Conservation (phyloP, 2,113 vertebrate species). For the Monarcha castaneiventris region DNA sequence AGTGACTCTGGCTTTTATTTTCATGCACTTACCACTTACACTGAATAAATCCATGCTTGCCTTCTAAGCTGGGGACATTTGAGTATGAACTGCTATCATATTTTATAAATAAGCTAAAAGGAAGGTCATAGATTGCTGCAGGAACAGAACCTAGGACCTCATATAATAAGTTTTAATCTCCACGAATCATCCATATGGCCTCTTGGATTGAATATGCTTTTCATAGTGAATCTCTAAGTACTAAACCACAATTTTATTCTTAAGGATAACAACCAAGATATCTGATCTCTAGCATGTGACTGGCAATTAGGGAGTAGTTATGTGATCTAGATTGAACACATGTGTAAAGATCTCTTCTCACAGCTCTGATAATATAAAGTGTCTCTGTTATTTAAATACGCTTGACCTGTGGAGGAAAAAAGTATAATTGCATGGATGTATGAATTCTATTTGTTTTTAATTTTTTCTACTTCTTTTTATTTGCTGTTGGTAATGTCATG, state of each 20-base stretch:
- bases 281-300: background rate
- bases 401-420: background rate
- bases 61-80: background rate
- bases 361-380: background rate
- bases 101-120: conserved; percentile 34
- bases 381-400: background rate
- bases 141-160: background rate
- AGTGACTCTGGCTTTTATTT: conserved; percentile 14
- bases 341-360: background rate
- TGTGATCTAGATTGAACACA: background rate
- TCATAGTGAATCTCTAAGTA: background rate
- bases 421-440: background rate
- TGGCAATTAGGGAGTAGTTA: background rate
- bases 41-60: conserved; percentile 34
- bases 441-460: background rate
- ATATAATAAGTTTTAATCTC: conserved; percentile 25
- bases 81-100: background rate
- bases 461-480: background rate
- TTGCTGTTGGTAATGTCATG: background rate
- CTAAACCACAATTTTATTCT: background rate
- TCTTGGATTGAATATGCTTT: background rate
- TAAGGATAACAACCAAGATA: background rate
- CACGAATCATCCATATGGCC: background rate
- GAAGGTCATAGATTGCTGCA: background rate
- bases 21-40: conserved; percentile 9